These are phyloP conservation scores for Fregata magnificens DNA, from an alignment of 2,113 vertebrate species.

Conservation along the genomic window DNA sequence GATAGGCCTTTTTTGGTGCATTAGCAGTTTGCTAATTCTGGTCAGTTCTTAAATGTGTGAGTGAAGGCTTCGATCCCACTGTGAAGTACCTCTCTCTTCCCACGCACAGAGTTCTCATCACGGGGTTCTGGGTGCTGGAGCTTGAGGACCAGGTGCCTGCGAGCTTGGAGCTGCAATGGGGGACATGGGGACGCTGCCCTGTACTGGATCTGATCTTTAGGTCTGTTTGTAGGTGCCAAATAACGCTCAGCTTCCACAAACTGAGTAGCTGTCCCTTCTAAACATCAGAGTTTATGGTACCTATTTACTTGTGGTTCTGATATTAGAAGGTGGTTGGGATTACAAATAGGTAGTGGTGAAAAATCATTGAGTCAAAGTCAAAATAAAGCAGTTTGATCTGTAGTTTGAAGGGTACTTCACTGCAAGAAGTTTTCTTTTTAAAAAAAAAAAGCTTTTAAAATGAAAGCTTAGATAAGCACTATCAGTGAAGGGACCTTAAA, in stretches of 20 bases:
- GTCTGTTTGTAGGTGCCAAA: background rate
- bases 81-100: background rate
- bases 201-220: background rate
- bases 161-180: background rate
- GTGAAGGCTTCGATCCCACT: background rate
- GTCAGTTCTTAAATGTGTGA: background rate
- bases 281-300: background rate
- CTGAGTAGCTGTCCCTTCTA: background rate
- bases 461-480: constrained; percentile 22
- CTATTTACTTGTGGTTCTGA: background rate
- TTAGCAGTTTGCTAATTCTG: background rate
- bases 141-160: background rate
- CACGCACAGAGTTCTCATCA: background rate
- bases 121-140: accelerated
- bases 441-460: background rate
- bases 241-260: background rate
- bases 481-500: constrained; percentile 6
- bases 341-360: background rate
- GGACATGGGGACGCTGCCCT: accelerated
- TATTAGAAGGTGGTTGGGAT: background rate
- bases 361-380: background rate
- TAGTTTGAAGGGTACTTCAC: background rate
- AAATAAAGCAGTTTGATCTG: background rate
- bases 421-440: background rate
- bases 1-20: background rate